phyloP scores from a whole-genome alignment of 2,888 invertebrate species.

The Orthosia incerta region DNA sequence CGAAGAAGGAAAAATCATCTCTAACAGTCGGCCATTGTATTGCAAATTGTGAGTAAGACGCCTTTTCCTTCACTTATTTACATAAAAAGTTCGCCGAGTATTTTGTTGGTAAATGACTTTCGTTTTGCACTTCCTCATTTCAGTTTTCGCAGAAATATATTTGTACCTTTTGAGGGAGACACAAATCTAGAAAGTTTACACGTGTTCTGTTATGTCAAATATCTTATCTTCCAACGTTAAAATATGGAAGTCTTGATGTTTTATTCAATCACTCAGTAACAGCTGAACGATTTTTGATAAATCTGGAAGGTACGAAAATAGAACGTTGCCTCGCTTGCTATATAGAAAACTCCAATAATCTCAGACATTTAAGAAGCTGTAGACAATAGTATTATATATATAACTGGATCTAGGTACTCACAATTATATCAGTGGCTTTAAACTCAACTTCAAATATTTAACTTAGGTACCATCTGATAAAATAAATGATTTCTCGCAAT shows the following conservation, averaged over 20 bases:
- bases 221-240: constrained; percentile 3
- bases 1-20: constrained; percentile 89
- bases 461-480: neutral
- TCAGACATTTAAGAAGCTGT: neutral
- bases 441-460: constrained; percentile 1
- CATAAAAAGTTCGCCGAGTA: constrained; percentile 86
- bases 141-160: constrained; percentile 67
- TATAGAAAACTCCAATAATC: constrained; percentile 22
- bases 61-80: constrained; percentile 87
- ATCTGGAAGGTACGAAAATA: constrained; percentile 28
- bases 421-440: neutral
- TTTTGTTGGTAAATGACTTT: constrained; percentile 87
- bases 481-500: neutral
- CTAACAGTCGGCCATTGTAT: constrained; percentile 88
- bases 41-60: constrained; percentile 89
- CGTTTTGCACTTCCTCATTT: constrained; percentile 79
- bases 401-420: constrained; percentile 4
- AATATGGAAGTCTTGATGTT: constrained; percentile 19
- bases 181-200: constrained; percentile 36
- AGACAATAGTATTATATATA: neutral
- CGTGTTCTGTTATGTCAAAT: constrained; percentile 6
- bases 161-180: constrained; percentile 59
- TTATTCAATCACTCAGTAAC: constrained; percentile 7
- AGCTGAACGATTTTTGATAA: constrained; percentile 20
- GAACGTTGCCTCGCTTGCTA: neutral